Conservation (phyloP, 1,140 invertebrate species). For the Calephelis nemesis region DNA sequence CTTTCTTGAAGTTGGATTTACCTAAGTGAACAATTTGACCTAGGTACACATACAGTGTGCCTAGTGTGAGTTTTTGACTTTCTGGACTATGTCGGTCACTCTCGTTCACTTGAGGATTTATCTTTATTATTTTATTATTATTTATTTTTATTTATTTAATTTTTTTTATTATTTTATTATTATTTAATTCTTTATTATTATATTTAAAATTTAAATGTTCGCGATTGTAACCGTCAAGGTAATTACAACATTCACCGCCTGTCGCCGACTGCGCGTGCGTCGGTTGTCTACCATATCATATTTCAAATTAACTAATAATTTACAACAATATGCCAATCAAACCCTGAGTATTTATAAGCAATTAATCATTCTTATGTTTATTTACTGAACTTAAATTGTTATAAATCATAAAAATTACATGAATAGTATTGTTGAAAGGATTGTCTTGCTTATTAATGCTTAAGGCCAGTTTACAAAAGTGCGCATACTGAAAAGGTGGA, state of each 20-base stretch:
- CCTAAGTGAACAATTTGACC: too few relatives aligned
- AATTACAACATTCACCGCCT: constrained; percentile 34
- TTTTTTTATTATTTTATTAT: too few relatives aligned
- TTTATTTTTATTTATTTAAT: too few relatives aligned
- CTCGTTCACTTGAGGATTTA: too few relatives aligned
- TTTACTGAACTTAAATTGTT: neutral
- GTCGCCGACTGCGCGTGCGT: constrained; percentile 27
- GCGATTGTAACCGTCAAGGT: constrained; percentile 37
- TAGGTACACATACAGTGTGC: too few relatives aligned
- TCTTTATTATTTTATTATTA: too few relatives aligned
- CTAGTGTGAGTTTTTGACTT: too few relatives aligned
- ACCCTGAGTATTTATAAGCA: constrained; percentile 23
- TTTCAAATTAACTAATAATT: constrained; percentile 34
- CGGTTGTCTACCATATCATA: constrained; percentile 31
- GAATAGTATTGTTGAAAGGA: neutral
- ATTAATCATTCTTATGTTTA: constrained; percentile 1
- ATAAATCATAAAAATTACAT: neutral
- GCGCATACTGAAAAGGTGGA: too few relatives aligned
- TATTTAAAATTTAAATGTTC: neutral
- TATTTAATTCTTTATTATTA: too few relatives aligned
- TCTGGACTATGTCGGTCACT: too few relatives aligned
- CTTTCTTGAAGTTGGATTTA: too few relatives aligned
- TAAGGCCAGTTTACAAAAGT: too few relatives aligned
- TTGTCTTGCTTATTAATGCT: neutral
- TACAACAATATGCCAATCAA: constrained; percentile 23